Evolutionary conservation across 2,797 vertebrate species (phyloP).

Genomic region (Melanotaenia trifasciata): DNA sequence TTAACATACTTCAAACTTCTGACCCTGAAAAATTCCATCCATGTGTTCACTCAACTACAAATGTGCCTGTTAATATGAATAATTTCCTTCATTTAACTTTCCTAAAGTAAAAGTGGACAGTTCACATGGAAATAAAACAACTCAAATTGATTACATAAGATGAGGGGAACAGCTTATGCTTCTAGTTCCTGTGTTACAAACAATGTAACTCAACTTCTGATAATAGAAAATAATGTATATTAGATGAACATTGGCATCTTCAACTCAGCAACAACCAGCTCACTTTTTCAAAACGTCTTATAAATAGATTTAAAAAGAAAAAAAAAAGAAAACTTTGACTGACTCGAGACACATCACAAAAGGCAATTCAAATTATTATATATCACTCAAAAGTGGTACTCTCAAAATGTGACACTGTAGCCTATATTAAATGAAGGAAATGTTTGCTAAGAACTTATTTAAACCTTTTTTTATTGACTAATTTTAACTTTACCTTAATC

Average conservation of each 20-base stretch:
- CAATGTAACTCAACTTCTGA: not conserved
- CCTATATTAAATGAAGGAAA: not conserved
- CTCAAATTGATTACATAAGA: not conserved
- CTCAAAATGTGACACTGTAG: not conserved
- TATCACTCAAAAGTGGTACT: not conserved
- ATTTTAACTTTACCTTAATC: not conserved
- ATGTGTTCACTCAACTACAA: not conserved
- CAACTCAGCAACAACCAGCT: no score
- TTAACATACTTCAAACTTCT: not conserved
- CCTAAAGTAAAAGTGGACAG: not conserved
- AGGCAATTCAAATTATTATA: not conserved
- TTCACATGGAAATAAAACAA: not conserved
- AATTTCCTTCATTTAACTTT: not conserved
- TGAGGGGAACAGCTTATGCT: not conserved
- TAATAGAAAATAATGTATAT: not conserved
- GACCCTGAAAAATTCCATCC: not conserved
- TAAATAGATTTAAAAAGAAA: no score
- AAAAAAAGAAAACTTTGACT: no score
- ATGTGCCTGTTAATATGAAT: not conserved
- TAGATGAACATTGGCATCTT: no score
- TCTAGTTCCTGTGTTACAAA: not conserved
- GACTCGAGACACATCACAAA: not conserved
- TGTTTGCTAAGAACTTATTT: no score
- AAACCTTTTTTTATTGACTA: not conserved
- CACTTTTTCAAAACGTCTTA: no score